These are phyloP conservation scores for Lepilemur ruficaudatus DNA, from an alignment of 2,797 vertebrate species.

Conservation along the genomic window DNA sequence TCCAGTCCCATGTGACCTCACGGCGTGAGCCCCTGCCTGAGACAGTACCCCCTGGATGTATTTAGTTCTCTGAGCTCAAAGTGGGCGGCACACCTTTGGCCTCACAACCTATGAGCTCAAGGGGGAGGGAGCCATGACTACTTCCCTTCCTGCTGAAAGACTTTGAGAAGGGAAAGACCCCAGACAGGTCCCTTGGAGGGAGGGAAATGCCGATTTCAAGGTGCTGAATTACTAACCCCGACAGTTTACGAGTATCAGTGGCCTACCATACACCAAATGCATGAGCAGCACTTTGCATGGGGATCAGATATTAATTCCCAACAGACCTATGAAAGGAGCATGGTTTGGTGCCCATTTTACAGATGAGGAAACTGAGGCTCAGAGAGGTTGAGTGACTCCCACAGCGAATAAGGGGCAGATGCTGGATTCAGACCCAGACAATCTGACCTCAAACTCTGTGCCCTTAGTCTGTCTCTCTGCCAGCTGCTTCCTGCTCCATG, in stretches of 20 bases:
- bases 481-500: rapidly evolving
- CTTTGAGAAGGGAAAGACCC: neutral
- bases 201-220: neutral
- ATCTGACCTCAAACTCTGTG: neutral
- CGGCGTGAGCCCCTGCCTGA: neutral
- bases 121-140: neutral
- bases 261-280: neutral
- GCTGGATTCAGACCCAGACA: neutral
- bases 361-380: neutral
- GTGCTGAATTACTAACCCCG: neutral
- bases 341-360: neutral
- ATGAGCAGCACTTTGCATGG: neutral
- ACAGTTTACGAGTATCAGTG: neutral
- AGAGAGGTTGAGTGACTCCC: neutral
- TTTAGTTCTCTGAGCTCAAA: neutral
- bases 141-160: neutral
- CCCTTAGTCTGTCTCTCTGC: neutral
- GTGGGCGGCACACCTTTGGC: neutral
- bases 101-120: neutral
- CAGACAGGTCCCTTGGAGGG: neutral
- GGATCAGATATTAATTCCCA: neutral
- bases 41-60: neutral
- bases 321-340: neutral
- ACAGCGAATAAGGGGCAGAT: neutral
- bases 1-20: neutral